Evolutionary conservation across 2,888 invertebrate species (phyloP).

Genomic region (Zygaena filipendulae): DNA sequence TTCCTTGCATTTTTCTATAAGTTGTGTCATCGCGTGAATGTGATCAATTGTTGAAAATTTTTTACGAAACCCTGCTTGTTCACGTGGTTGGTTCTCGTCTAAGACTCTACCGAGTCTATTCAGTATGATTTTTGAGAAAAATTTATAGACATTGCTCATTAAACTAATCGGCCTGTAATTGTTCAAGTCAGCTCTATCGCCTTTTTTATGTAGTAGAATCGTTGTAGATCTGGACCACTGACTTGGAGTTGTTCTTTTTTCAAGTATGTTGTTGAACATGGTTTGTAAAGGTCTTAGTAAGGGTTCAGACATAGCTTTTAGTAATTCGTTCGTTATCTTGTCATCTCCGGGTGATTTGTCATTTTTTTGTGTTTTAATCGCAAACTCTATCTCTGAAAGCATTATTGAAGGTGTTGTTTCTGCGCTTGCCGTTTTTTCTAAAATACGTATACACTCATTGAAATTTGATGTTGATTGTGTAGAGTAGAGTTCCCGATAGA

Average conservation of each 20-base stretch:
- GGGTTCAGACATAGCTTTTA: background rate
- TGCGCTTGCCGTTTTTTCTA: background rate
- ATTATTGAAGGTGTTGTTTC: background rate
- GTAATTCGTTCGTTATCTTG: background rate
- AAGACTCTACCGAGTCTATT: slow-evolving; percentile 10
- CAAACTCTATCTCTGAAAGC: background rate
- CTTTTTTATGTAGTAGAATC: slow-evolving; percentile 18
- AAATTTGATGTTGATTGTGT: slow-evolving; percentile 1
- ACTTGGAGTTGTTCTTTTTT: slow-evolving; percentile 4
- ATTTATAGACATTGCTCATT: slow-evolving; percentile 17
- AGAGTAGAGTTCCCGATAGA: slow-evolving; percentile 3
- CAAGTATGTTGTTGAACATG: slow-evolving; percentile 7
- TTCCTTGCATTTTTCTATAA: slow-evolving; percentile 9
- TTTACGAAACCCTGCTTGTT: slow-evolving; percentile 17
- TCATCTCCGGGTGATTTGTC: background rate
- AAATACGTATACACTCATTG: background rate
- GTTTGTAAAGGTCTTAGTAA: background rate
- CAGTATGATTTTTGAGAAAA: slow-evolving; percentile 15
- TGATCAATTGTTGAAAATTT: slow-evolving; percentile 17
- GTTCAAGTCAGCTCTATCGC: slow-evolving; percentile 13
- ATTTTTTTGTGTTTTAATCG: slow-evolving; percentile 1
- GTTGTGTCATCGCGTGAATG: slow-evolving; percentile 15
- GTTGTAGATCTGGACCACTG: slow-evolving; percentile 17
- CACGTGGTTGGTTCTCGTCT: slow-evolving; percentile 17
- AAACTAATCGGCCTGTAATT: slow-evolving; percentile 19